A percentile compares a stretch with the other conserved stretches of the same genome.
Evolutionary conservation across 2,888 invertebrate genomes (phyloP).

Genomic region (Ophion ventricosus): DNA sequence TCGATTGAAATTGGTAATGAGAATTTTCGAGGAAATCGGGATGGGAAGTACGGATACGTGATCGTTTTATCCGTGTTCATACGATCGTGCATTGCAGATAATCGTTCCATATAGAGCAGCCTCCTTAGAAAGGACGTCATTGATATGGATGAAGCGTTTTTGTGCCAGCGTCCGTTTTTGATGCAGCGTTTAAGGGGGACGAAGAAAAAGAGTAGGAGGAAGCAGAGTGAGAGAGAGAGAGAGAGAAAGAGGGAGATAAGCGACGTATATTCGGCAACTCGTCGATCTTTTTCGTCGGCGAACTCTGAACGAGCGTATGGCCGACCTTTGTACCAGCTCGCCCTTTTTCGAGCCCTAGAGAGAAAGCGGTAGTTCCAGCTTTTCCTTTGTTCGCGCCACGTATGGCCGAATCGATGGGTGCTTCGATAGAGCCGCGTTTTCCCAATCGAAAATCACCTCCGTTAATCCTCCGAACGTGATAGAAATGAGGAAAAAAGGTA

Average conservation of each 20-base stretch:
- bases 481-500: constrained; percentile 55
- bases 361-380: constrained; percentile 32
- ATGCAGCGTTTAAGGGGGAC: constrained; percentile 62
- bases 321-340: constrained; percentile 39
- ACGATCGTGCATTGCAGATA: constrained; percentile 61
- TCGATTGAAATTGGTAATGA: constrained; percentile 71
- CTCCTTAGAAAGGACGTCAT: constrained; percentile 65
- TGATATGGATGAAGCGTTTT: constrained; percentile 73
- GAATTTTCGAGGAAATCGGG: constrained; percentile 38
- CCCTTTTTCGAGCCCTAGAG: constrained; percentile 43
- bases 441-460: constrained; percentile 65
- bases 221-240: constrained; percentile 69
- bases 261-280: constrained; percentile 70
- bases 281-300: constrained; percentile 57
- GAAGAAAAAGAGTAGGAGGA: background rate
- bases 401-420: constrained; percentile 51
- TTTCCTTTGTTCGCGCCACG: constrained; percentile 60
- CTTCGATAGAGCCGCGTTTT: constrained; percentile 51
- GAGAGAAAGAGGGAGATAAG: constrained; percentile 68
- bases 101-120: constrained; percentile 41
- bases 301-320: constrained; percentile 21
- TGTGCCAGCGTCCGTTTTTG: constrained; percentile 57
- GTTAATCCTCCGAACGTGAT: constrained; percentile 65
- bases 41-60: constrained; percentile 66
- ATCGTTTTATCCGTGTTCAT: constrained; percentile 64